phyloP scores from a whole-genome alignment of 2,797 vertebrate genomes.

The Mycteria americana region DNA sequence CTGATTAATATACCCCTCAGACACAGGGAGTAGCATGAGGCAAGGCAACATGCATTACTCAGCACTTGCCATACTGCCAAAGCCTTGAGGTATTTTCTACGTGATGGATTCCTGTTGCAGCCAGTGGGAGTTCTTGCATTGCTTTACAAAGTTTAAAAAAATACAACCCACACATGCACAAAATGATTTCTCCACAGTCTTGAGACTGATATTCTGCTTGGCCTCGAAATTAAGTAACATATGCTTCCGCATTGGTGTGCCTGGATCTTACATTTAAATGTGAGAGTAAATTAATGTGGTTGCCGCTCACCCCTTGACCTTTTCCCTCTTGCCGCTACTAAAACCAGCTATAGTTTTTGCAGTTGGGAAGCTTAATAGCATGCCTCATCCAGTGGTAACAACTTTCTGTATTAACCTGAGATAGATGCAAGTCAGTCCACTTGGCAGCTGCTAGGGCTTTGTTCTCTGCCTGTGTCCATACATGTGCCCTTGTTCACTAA shows the following conservation, averaged over 20 bases:
- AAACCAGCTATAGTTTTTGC: not conserved
- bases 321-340: not conserved
- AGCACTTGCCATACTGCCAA: constrained; percentile 39
- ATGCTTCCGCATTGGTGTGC: not conserved
- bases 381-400: not conserved
- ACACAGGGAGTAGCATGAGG: not conserved
- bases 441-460: not conserved
- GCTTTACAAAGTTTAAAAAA: not conserved
- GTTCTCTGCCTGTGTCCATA: not conserved
- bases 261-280: not conserved
- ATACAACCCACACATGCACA: not conserved
- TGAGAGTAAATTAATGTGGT: not conserved
- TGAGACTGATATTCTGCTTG: not conserved
- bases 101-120: not conserved
- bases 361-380: not conserved
- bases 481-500: not conserved
- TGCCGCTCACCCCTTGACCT: not conserved
- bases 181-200: not conserved
- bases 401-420: not conserved
- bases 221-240: not conserved
- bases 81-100: not conserved
- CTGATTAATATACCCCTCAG: constrained; percentile 35
- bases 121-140: not conserved
- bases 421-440: not conserved
- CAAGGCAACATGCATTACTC: not conserved